These are phyloP conservation scores for Sebastes variabilis DNA, from an alignment of 2,797 vertebrate species.

Conservation along the genomic window DNA sequence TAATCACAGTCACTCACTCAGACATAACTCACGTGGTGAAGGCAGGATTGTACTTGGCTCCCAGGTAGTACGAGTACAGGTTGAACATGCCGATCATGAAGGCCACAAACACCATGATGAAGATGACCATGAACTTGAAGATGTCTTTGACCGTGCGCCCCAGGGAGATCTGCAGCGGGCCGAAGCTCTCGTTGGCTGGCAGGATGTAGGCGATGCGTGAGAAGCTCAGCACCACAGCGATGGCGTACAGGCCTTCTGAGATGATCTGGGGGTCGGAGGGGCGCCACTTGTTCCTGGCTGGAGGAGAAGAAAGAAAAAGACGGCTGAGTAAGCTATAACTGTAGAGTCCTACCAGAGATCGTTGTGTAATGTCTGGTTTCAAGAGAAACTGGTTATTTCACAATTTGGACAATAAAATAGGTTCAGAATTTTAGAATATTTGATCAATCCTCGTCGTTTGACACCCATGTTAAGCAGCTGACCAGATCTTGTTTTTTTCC, in stretches of 20 bases:
- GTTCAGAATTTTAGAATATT: background rate
- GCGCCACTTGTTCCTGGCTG: slow-evolving; percentile 97
- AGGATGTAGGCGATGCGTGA: slow-evolving; percentile 98
- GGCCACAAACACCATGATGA: slow-evolving; percentile 99
- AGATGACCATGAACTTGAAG: slow-evolving; percentile 99
- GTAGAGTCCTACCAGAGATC: background rate
- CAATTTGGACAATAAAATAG: background rate
- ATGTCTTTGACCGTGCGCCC: slow-evolving; percentile 98
- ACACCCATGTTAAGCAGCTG: too few species aligned
- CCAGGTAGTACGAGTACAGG: slow-evolving; percentile 97
- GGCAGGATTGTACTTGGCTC: slow-evolving; percentile 97
- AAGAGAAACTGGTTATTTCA: background rate
- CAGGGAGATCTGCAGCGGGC: slow-evolving; percentile 95
- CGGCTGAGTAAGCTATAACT: background rate
- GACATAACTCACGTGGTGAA: slow-evolving; percentile 93
- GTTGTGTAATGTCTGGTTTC: background rate
- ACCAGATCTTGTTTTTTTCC: too few species aligned
- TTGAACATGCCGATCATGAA: slow-evolving; percentile 99
- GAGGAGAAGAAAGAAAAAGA: slow-evolving; percentile 33
- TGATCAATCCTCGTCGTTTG: too few species aligned
- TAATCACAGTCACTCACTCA: background rate
- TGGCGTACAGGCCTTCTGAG: slow-evolving; percentile 95
- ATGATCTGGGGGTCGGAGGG: slow-evolving; percentile 98
- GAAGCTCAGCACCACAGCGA: slow-evolving; percentile 96
- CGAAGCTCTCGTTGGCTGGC: slow-evolving; percentile 97